Base-by-base conservation (phyloP, 2,113 vertebrate genomes). In the Bufo gargarizans region DNA sequence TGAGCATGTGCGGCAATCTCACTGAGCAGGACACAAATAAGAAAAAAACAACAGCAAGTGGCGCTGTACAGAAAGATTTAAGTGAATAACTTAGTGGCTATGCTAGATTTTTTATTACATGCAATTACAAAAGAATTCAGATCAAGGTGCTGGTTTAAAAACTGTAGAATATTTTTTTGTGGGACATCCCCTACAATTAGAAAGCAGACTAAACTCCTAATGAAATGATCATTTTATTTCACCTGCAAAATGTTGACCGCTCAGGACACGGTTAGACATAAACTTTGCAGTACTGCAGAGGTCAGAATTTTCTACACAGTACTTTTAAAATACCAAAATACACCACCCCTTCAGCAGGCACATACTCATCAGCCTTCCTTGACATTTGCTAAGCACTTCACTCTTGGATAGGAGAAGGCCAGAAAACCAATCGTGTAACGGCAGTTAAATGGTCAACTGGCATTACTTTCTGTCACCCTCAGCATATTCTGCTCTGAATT, bases 401-500 rank as follows among this genome's bases (percentile, higher is more conserved):
- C 81, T 67, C 58, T 50, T 13, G 19, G 14, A 45, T 45, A 81
- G 14, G 16, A 63, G 58, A 45, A 14, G 63, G 56, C 17, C 74
- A n/a, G 72, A 1, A 20, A 63, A 81, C 20, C 50, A 80, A 33
- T n/a, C 53, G 79, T 53, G 79, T 56, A 79, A 76, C 87, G 67
- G 87, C 74, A 78, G 50, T 77, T 17, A 89, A 89, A 72, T 77
- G 82, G 87, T 89, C 82, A 84, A 89, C 33, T 89, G 81, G 82
- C 87, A 89, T 78, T 56, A 14, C 72, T 89, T 89, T 88, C 82
- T 58, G 74, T 84, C 82, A 78, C 87, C 81, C 81, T 84, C 87
- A 88, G 87, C 81, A 89, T 78, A 69, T 53, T 84, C 59, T 83
- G 22, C 8, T 19, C 65, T 89, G 87, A 89, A 89, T 84, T 89